Percentiles rank a stretch among this genome's conserved stretches.
Evolutionary conservation across 2,797 vertebrate genomes (phyloP).

Genomic region (Enteromius afrohamiltoni): DNA sequence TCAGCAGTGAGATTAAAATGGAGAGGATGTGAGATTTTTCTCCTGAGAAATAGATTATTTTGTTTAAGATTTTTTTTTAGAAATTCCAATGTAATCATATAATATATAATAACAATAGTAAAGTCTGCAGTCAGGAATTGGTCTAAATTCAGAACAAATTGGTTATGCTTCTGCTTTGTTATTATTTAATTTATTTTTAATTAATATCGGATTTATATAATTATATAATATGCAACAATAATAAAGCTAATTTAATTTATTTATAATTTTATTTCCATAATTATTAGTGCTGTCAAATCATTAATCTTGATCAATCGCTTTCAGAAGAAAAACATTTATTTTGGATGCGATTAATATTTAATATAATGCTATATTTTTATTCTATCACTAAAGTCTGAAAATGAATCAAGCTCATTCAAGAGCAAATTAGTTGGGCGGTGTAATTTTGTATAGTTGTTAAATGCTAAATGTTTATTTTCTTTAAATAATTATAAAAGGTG

Average conservation of each 20-base stretch:
- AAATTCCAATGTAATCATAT: background rate
- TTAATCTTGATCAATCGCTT: background rate
- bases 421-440: background rate
- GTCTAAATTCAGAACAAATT: background rate
- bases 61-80: too few species aligned
- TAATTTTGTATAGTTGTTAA: background rate
- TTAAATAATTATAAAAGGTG: background rate
- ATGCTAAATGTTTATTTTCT: background rate
- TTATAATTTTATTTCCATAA: background rate
- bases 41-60: too few species aligned
- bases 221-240: background rate
- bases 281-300: background rate
- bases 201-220: background rate
- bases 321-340: background rate
- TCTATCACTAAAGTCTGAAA: background rate
- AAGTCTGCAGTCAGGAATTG: background rate
- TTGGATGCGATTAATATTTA: too few species aligned
- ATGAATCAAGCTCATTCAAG: background rate
- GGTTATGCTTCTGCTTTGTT: background rate
- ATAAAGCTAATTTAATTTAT: background rate
- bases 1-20: background rate
- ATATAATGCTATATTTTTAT: too few species aligned
- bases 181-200: background rate
- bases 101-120: background rate
- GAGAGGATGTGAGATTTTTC: slow-evolving; percentile 1